A percentile compares a stretch with the other conserved stretches of the same genome.
phyloP scores from a whole-genome alignment of 2,888 invertebrate genomes.

The Eristalinus aeneus region DNA sequence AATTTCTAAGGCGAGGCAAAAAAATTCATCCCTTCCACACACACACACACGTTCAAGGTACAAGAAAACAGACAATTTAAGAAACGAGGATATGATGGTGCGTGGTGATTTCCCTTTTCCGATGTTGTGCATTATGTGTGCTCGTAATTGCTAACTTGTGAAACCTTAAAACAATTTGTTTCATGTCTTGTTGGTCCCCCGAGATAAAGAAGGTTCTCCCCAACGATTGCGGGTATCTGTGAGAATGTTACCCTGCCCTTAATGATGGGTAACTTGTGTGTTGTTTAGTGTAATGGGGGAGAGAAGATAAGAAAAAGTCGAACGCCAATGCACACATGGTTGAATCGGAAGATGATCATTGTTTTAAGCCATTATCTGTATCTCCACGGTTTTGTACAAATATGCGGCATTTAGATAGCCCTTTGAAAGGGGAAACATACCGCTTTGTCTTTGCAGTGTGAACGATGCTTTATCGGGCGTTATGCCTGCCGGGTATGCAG shows the following conservation, averaged over 20 bases:
- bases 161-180: slow-evolving; percentile 42
- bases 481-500: not conserved
- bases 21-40: not conserved
- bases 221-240: slow-evolving; percentile 18
- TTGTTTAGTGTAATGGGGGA: not conserved
- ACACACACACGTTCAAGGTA: not conserved
- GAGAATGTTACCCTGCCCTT: not conserved
- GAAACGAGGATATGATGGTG: slow-evolving; percentile 38
- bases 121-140: slow-evolving; percentile 30
- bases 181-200: slow-evolving; percentile 10
- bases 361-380: not conserved
- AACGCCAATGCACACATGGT: not conserved
- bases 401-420: not conserved
- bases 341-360: not conserved
- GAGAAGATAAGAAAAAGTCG: not conserved
- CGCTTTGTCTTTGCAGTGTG: not conserved
- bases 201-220: not conserved
- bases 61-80: slow-evolving; percentile 23
- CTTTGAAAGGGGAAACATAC: not conserved
- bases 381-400: not conserved
- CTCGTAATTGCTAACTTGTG: slow-evolving; percentile 40
- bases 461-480: not conserved
- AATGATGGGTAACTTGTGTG: slow-evolving; percentile 11
- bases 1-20: slow-evolving; percentile 20
- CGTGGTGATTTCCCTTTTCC: slow-evolving; percentile 34